These are phyloP conservation scores for Gymnorhina tibicen DNA, from an alignment of 2,113 vertebrate genomes.

Conservation along the genomic window DNA sequence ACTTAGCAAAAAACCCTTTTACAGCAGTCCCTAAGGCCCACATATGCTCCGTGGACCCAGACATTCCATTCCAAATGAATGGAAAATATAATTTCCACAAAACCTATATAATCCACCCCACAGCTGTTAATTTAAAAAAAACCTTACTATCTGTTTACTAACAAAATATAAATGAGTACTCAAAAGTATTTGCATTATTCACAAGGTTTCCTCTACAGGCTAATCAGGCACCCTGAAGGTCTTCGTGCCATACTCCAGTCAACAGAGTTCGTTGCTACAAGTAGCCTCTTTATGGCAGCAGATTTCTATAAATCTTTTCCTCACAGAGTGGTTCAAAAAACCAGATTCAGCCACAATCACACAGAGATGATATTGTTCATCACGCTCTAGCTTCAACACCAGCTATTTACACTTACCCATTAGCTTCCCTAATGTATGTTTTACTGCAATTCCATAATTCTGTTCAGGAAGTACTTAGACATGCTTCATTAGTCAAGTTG, in stretches of 20 bases:
- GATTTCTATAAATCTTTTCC: not conserved
- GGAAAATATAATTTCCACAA: not conserved
- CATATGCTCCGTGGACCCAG: not conserved
- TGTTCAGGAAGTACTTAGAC: not conserved
- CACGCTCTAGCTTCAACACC: not conserved
- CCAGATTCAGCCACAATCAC: not conserved
- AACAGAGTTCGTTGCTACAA: not conserved
- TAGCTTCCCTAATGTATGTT: not conserved
- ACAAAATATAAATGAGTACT: not conserved
- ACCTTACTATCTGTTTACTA: not conserved
- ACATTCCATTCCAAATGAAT: not conserved
- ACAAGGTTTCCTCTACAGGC: not conserved
- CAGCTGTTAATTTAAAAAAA: not conserved
- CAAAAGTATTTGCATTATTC: not conserved
- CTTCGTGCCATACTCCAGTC: not conserved
- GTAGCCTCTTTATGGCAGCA: not conserved
- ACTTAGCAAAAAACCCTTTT: not conserved
- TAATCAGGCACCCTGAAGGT: not conserved
- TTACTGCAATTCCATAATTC: not conserved
- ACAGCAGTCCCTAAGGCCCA: not conserved
- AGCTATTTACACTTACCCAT: not conserved
- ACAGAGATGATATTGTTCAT: not conserved
- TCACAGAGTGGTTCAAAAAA: not conserved
- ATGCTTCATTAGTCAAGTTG: not conserved
- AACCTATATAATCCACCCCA: not conserved